Evolutionary conservation across 2,113 vertebrate genomes (phyloP), one percentile per base, ranked within the genome.

Genomic region (Aplodontia rufa): DNA sequence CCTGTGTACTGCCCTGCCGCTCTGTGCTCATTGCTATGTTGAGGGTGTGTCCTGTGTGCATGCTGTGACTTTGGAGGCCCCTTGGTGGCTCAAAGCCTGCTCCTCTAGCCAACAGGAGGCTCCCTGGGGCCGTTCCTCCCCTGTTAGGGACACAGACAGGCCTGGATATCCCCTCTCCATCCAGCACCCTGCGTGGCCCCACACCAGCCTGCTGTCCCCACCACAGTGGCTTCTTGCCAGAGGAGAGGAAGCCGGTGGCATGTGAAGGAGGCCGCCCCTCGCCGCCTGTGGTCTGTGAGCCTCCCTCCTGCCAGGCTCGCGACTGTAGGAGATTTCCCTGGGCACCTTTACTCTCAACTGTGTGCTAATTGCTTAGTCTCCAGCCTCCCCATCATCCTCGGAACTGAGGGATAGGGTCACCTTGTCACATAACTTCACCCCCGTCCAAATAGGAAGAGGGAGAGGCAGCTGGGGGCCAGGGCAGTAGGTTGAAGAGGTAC

Each of bases 281-380:
- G 3, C 80, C 55, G 62, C 81, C 93, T 88, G n/a, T 35, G 3
- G 1, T 87, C 88, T 24, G 94, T 89, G 88, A 89, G 69, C 53
- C 93, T 80, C 90, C 91, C 20, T 22, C 92, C 95, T 96, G 91
- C 92, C 88, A 91, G 82, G 69, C 78, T 95, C 17, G 30, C 4
- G 51, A 75, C 35, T 0, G 87, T 26, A 51, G 91, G 78, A 96
- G 95, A 96, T 94, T 95, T 95, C 97, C 97, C 88, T 94, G 95
- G 81, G 95, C 82, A 62, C 86, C 69, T 95, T 72, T 60, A 66
- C 95, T 95, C 91, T 97, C 20, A 0, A 76, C 96, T 80, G 92
- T 49, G 86, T 83, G 82, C n/a, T 97, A 95, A 98, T 97, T 96
- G 88, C 95, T 97, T 94, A 51, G 42, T 90, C 87, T 94, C 68